Conservation (phyloP, 2,888 invertebrate species). For the Cecidostiba fungosa region DNA sequence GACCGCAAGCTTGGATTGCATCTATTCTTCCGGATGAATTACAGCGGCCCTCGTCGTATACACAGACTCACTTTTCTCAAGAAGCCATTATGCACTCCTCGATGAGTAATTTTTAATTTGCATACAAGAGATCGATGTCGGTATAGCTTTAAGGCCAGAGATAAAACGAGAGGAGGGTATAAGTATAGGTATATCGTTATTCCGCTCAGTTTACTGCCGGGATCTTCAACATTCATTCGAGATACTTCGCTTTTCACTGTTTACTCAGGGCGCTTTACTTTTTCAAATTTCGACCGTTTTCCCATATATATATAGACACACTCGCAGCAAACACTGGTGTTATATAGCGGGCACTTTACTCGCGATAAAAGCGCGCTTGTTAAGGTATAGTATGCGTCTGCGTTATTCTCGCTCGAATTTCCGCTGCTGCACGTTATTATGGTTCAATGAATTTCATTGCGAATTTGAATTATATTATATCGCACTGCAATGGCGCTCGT, state of each 20-base stretch:
- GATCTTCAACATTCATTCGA: neutral
- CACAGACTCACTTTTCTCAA: no score
- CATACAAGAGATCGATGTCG: no score
- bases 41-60: neutral
- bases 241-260: neutral
- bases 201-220: neutral
- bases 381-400: no score
- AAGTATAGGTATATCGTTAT: neutral
- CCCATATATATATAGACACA: neutral
- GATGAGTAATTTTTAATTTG: no score
- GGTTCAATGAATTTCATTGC: neutral
- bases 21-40: neutral
- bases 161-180: neutral
- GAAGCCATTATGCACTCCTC: no score
- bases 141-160: neutral
- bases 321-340: neutral
- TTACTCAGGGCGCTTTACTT: neutral
- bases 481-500: neutral
- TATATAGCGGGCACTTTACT: neutral
- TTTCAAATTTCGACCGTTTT: neutral
- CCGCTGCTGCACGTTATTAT: neutral
- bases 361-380: neutral
- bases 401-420: neutral
- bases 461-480: no score
- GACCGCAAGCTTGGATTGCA: neutral